These are phyloP conservation scores for Drosophila mojavensis DNA, from an alignment of 1,140 invertebrate species.

Conservation along the genomic window DNA sequence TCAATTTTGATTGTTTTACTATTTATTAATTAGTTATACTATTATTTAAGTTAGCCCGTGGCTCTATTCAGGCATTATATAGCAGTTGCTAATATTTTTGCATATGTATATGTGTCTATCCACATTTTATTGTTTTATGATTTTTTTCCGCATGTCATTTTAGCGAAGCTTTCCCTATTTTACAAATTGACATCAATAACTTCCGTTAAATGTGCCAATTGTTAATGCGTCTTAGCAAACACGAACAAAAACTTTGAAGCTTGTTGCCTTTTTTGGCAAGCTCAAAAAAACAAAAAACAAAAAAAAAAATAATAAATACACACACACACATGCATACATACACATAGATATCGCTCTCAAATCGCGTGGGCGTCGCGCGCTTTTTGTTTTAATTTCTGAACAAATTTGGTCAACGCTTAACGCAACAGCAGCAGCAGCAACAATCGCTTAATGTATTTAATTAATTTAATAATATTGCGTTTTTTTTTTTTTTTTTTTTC, in stretches of 20 bases:
- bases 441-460: conserved; percentile 51
- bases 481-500: neutral
- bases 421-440: conserved; percentile 17
- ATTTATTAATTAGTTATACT: too few species aligned
- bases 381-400: conserved; percentile 74
- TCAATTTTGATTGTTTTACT: too few species aligned
- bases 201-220: conserved; percentile 80
- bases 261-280: conserved; percentile 67
- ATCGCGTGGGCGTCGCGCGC: conserved; percentile 56
- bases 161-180: conserved; percentile 67
- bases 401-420: conserved; percentile 75
- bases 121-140: neutral
- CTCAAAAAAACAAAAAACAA: conserved; percentile 46
- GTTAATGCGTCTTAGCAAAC: conserved; percentile 66
- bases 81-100: neutral
- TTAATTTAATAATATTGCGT: conserved; percentile 61
- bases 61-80: too few species aligned
- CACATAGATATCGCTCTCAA: conserved; percentile 25
- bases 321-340: neutral
- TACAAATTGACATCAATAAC: conserved; percentile 73
- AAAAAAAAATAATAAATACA: neutral
- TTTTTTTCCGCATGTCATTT: conserved; percentile 38
- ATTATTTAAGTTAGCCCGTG: too few species aligned
- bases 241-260: conserved; percentile 35
- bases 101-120: neutral